Evolutionary conservation across 2,113 vertebrate genomes (phyloP).

Genomic region (Paedocypris sp.): DNA sequence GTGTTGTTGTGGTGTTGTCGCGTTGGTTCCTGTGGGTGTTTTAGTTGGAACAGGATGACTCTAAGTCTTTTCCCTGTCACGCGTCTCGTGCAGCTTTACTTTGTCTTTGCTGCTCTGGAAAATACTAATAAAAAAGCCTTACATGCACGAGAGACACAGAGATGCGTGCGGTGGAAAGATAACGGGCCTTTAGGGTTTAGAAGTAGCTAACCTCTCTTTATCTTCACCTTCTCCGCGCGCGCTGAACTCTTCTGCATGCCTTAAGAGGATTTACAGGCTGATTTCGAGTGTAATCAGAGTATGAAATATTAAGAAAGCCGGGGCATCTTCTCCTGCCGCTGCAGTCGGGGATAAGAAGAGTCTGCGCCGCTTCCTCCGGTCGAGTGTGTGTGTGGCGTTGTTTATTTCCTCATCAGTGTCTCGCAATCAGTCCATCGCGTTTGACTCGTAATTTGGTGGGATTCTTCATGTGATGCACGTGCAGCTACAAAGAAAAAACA

Average conservation of each 20-base stretch:
- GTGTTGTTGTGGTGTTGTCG: not conserved
- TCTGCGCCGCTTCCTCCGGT: not conserved
- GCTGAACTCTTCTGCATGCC: slow-evolving; percentile 72
- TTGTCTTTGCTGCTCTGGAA: slow-evolving; percentile 61
- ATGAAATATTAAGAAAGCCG: slow-evolving; percentile 60
- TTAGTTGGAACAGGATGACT: not conserved
- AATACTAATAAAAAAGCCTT: slow-evolving; percentile 50
- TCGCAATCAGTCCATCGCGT: too few relatives aligned
- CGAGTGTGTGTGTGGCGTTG: not conserved
- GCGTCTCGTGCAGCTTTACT: slow-evolving; percentile 62
- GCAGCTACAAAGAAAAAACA: too few relatives aligned
- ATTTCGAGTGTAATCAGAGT: slow-evolving; percentile 70
- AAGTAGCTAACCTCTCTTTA: slow-evolving; percentile 62
- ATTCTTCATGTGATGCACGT: too few relatives aligned
- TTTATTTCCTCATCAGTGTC: too few relatives aligned
- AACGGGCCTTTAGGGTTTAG: slow-evolving; percentile 63
- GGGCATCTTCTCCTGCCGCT: slow-evolving; percentile 52
- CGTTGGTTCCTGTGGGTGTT: slow-evolving; percentile 7
- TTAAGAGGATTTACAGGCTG: slow-evolving; percentile 73
- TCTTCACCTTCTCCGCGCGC: slow-evolving; percentile 36
- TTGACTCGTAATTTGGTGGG: too few relatives aligned
- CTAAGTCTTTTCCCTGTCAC: slow-evolving; percentile 45
- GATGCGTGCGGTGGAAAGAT: slow-evolving; percentile 65
- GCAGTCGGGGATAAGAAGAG: slow-evolving; percentile 35
- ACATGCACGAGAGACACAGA: slow-evolving; percentile 66